These are phyloP conservation scores for Hyposoter dolosus DNA, from an alignment of 2,888 invertebrate species.

Conservation along the genomic window DNA sequence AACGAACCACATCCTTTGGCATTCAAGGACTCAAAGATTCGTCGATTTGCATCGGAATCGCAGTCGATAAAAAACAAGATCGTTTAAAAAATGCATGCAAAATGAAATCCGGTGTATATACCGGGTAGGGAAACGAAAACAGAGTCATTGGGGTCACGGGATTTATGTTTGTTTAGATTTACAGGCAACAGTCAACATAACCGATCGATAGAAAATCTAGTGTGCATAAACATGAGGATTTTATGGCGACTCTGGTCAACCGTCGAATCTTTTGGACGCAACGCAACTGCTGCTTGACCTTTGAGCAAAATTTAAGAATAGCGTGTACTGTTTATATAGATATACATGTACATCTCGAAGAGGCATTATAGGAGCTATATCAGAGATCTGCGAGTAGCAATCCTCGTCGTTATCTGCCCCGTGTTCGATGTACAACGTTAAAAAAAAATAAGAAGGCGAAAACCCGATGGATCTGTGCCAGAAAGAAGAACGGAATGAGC, in stretches of 20 bases:
- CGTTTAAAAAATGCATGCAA: not conserved
- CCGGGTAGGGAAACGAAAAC: not conserved
- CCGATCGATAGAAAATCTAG: not conserved
- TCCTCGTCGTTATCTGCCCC: conserved; percentile 28
- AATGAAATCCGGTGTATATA: not conserved
- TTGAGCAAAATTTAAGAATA: conserved; percentile 71
- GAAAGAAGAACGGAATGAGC: conserved; percentile 54
- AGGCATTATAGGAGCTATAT: conserved; percentile 55
- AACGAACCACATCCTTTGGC: too few relatives aligned
- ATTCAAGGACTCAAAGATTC: not conserved
- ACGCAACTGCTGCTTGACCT: conserved; percentile 69
- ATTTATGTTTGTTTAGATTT: not conserved
- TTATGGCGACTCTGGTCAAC: not conserved
- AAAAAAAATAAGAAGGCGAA: conserved; percentile 48
- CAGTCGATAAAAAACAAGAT: not conserved
- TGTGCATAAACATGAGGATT: not conserved
- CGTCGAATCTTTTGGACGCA: not conserved
- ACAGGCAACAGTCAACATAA: not conserved
- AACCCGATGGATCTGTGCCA: conserved; percentile 70
- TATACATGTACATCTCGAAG: conserved; percentile 10
- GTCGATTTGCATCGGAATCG: not conserved
- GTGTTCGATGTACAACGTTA: conserved; percentile 53
- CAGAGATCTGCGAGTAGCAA: conserved; percentile 53
- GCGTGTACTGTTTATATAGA: conserved; percentile 11
- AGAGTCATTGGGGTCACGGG: not conserved